These are phyloP conservation scores for Acanthornis magna DNA, from an alignment of 2,797 vertebrate species.

Conservation along the genomic window DNA sequence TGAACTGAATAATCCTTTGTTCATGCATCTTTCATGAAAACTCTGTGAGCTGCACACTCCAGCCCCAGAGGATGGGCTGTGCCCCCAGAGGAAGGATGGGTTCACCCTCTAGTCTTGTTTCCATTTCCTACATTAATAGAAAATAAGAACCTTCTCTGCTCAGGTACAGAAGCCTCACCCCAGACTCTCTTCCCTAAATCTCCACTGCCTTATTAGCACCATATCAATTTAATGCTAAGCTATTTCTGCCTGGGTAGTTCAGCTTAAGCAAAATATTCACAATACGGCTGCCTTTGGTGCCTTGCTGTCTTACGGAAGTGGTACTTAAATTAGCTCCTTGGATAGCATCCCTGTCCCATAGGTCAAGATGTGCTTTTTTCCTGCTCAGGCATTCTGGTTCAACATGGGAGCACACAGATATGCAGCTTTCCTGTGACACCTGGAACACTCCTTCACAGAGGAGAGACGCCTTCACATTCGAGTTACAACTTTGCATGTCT, in stretches of 20 bases:
- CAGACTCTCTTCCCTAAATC: background rate
- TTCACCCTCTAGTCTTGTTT: background rate
- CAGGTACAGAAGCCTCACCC: background rate
- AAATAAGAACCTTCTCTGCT: background rate
- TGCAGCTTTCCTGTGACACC: background rate
- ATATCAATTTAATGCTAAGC: background rate
- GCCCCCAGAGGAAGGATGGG: background rate
- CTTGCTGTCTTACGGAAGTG: background rate
- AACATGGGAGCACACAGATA: background rate
- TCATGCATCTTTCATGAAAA: background rate
- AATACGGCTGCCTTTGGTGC: background rate
- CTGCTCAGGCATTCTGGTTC: background rate
- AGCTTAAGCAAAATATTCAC: background rate
- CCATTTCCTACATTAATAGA: background rate
- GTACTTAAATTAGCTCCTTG: background rate
- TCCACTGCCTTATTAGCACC: background rate
- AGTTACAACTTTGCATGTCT: background rate
- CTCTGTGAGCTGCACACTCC: background rate
- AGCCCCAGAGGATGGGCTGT: background rate
- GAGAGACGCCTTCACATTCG: background rate
- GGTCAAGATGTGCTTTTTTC: background rate
- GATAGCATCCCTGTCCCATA: background rate
- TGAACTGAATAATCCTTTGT: constrained; percentile 34
- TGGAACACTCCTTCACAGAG: background rate
- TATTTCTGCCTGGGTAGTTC: background rate